Percentiles rank a stretch among this genome's conserved stretches.
These are phyloP conservation scores for Sebastolobus altivelis DNA, from an alignment of 2,797 vertebrate species.

Conservation along the genomic window DNA sequence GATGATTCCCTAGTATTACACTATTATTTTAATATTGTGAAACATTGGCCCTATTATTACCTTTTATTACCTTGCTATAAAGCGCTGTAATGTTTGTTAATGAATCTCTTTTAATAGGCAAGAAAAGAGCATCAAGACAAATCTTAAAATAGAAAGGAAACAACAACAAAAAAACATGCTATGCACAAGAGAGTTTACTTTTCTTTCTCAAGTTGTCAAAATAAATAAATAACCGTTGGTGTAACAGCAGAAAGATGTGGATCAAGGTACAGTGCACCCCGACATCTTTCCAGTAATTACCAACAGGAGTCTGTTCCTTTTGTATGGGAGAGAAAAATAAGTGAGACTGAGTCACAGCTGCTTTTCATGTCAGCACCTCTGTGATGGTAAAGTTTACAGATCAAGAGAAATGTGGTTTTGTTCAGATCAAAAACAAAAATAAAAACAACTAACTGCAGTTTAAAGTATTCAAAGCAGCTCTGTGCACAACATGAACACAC, in stretches of 20 bases:
- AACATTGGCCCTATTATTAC: neutral
- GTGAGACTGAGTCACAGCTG: neutral
- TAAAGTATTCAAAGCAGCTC: neutral
- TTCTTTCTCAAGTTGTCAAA: too few species aligned
- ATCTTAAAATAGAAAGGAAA: neutral
- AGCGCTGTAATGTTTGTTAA: neutral
- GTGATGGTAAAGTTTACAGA: neutral
- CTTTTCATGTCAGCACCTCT: neutral
- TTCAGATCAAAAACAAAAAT: neutral
- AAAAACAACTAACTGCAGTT: neutral
- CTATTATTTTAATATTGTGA: neutral
- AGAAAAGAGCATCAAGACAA: accelerated
- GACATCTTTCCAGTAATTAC: neutral
- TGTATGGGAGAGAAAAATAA: neutral
- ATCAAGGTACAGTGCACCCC: neutral
- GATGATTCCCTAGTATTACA: neutral
- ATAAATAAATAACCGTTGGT: neutral
- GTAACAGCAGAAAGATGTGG: neutral
- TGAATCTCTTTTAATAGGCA: neutral
- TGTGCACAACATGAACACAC: neutral
- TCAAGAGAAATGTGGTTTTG: neutral
- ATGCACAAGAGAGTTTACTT: too few species aligned
- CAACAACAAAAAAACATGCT: too few species aligned
- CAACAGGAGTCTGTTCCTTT: neutral
- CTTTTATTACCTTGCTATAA: neutral